A percentile compares a stretch with the other conserved stretches of the same genome.
Conservation (phyloP, 2,888 invertebrate genomes). For the Eulithis prunata region DNA sequence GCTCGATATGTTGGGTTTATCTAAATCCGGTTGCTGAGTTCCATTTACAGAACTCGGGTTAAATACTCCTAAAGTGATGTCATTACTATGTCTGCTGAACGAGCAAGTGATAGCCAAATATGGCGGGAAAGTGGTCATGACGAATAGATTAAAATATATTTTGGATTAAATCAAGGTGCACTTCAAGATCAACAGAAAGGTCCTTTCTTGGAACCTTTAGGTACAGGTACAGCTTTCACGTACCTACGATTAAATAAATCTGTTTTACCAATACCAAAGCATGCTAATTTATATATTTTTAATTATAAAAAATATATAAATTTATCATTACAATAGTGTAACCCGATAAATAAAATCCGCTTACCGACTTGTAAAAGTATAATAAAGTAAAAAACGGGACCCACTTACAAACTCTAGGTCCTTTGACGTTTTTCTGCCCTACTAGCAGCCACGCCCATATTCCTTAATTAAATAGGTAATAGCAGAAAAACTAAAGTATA, state of each 20-base stretch:
- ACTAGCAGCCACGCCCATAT: too few relatives aligned
- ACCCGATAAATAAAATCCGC: too few relatives aligned
- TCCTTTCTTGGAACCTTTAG: background rate
- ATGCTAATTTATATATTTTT: too few relatives aligned
- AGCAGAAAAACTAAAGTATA: background rate
- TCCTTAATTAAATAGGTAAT: too few relatives aligned
- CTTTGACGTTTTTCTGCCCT: too few relatives aligned
- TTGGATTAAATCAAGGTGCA: slow-evolving; percentile 18
- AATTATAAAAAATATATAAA: too few relatives aligned
- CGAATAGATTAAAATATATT: slow-evolving; percentile 2
- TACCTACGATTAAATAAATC: too few relatives aligned
- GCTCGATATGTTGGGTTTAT: background rate
- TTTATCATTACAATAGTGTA: too few relatives aligned
- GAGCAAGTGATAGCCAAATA: slow-evolving; percentile 33
- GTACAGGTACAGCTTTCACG: background rate
- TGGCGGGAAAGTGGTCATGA: slow-evolving; percentile 31
- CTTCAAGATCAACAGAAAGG: slow-evolving; percentile 8
- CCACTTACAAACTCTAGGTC: too few relatives aligned
- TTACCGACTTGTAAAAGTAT: too few relatives aligned
- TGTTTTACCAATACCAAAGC: too few relatives aligned
- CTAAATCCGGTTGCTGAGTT: slow-evolving; percentile 14
- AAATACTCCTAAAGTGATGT: slow-evolving; percentile 46
- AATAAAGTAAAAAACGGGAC: too few relatives aligned
- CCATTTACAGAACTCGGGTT: slow-evolving; percentile 11
- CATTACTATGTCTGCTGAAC: slow-evolving; percentile 40